These are phyloP conservation scores for Pseudobourletiella spinata DNA, from an alignment of 1,140 invertebrate genomes.

Conservation along the genomic window DNA sequence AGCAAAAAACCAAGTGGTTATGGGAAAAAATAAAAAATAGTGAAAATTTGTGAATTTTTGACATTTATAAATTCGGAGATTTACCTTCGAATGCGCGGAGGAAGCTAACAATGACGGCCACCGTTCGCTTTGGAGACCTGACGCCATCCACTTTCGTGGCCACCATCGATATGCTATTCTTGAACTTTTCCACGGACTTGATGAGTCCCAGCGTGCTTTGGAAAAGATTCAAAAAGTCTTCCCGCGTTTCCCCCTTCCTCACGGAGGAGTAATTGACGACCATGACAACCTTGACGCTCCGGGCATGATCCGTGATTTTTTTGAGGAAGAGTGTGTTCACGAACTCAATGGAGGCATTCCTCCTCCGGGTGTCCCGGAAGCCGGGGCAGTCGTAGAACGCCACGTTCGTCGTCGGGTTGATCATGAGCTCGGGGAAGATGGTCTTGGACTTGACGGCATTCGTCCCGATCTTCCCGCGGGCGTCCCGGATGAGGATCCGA, in stretches of 20 bases:
- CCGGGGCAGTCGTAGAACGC: slow-evolving; percentile 34
- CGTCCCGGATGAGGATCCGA: background rate
- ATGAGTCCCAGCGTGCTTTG: no score
- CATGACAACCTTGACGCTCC: slow-evolving; percentile 21
- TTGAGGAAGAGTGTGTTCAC: slow-evolving; percentile 29
- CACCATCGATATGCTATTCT: no score
- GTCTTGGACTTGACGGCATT: slow-evolving; percentile 21
- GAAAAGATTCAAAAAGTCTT: no score
- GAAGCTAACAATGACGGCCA: no score
- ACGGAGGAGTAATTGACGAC: slow-evolving; percentile 24
- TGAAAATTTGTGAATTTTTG: no score
- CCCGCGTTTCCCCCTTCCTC: slow-evolving; percentile 8
- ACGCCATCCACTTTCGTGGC: no score
- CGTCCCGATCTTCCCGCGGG: background rate
- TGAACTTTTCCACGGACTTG: no score
- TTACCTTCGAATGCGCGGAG: no score
- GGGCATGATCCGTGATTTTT: slow-evolving; percentile 14
- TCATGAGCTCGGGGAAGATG: slow-evolving; percentile 21
- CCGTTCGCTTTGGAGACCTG: no score
- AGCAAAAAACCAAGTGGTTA: no score
- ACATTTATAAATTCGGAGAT: no score
- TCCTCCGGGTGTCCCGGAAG: slow-evolving; percentile 32
- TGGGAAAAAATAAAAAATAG: no score
- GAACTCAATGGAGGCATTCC: slow-evolving; percentile 26
- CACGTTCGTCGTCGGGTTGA: slow-evolving; percentile 5